These are phyloP conservation scores for Neostethus bicornis DNA, from an alignment of 2,797 vertebrate genomes.

Conservation along the genomic window DNA sequence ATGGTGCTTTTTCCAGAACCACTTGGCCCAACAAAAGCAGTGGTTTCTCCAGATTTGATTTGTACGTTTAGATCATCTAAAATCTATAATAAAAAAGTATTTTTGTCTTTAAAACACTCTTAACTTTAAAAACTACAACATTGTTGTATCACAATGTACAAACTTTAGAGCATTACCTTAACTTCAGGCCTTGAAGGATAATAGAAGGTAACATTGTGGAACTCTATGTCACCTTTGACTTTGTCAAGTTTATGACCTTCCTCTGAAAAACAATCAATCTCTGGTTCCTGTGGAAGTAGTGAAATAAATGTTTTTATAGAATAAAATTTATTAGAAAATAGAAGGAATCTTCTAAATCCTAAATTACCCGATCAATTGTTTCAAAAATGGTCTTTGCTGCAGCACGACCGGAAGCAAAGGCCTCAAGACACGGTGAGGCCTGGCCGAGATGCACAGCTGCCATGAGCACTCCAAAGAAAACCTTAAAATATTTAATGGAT, in stretches of 20 bases:
- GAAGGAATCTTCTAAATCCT: too few relatives aligned
- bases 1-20: slow-evolving; percentile 83
- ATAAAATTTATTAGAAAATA: background rate
- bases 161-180: slow-evolving; percentile 83
- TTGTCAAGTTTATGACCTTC: slow-evolving; percentile 90
- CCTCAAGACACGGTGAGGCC: slow-evolving; percentile 82
- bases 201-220: slow-evolving; percentile 89
- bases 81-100: slow-evolving; percentile 65
- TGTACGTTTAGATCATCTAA: slow-evolving; percentile 75
- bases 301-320: background rate
- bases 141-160: background rate
- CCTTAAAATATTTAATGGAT: slow-evolving; percentile 57
- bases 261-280: slow-evolving; percentile 94
- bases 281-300: slow-evolving; percentile 80
- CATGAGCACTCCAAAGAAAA: slow-evolving; percentile 85
- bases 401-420: slow-evolving; percentile 83
- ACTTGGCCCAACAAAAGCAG: slow-evolving; percentile 84
- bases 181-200: slow-evolving; percentile 93
- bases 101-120: background rate
- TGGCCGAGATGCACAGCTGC: slow-evolving; percentile 83
- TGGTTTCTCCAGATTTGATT: slow-evolving; percentile 79
- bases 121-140: background rate
- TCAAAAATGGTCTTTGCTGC: slow-evolving; percentile 83
- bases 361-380: slow-evolving; percentile 82
- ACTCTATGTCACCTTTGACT: slow-evolving; percentile 93